Base-by-base conservation (phyloP, 2,113 vertebrate genomes). In the Xenotilapia flavipinnis region DNA sequence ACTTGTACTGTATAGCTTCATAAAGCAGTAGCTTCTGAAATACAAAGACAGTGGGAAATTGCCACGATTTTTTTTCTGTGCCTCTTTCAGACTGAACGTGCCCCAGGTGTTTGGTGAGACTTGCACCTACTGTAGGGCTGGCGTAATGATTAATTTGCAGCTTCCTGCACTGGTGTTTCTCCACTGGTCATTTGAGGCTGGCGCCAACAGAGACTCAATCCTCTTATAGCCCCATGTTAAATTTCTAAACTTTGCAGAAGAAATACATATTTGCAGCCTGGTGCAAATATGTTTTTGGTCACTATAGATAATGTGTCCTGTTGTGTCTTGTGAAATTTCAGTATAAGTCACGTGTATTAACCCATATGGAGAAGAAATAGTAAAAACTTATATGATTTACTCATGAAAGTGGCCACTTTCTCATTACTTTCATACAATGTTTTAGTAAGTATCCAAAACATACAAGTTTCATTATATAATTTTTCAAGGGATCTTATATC, bases 81-180 rank as follows among this genome's bases (percentile, higher is more conserved):
- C 4, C 19, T 38, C 10, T 65, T 68, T 68, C 62, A 38, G 6
- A 68, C 33, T 68, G 62, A 40, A 68, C 0, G 2, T 68, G 19
- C 62, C n/a, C 62, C n/a, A 23, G 36, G 36, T 40, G 19, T 68
- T 68, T 68, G 62, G 19, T 40, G 11, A 65, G 33, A n/a, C 60
- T 65, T 65, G 17, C 19, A 5, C 19, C 33, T 21, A 62, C 58
- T 62, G 0, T 12, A 68, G n/a, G 0, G 62, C 36, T 68, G 62
- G 62, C 19, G 4, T 40, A 68, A 40, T 9, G 62, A 68, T 14
- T 42, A 6, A 21, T 40, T 40, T 70, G 7, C 5, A 40, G 65
- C 65, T 14, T 42, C n/a, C 12, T 42, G 0, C n/a, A 42, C 3
- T 4, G 5, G 11, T 23, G 13, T 45, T 73, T 73, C 68, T 73